Conservation (phyloP, 1,140 invertebrate genomes). For the Drosophila busckii region DNA sequence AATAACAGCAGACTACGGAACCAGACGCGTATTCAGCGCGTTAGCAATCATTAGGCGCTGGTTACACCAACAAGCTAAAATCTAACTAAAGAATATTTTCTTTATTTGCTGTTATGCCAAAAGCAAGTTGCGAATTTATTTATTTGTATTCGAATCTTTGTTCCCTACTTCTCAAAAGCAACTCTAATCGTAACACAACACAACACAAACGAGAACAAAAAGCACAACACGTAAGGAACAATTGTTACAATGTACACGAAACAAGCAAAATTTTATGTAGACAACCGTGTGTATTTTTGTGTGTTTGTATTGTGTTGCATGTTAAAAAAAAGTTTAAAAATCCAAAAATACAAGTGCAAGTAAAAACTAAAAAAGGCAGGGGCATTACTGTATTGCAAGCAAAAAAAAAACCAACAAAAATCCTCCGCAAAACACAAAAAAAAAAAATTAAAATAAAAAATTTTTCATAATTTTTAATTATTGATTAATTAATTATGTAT, state of each 20-base stretch:
- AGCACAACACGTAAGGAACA: constrained; percentile 39
- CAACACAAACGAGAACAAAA: constrained; percentile 32
- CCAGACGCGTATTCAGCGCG: constrained; percentile 34
- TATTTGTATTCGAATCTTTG: constrained; percentile 44
- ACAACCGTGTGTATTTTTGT: constrained; percentile 54
- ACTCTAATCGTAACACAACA: background rate
- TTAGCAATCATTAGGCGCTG: constrained; percentile 11
- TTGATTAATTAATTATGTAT: constrained; percentile 72
- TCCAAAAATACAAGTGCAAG: constrained; percentile 24
- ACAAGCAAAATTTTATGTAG: constrained; percentile 42
- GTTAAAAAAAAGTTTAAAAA: constrained; percentile 37
- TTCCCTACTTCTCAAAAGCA: background rate
- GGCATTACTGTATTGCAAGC: too few species aligned
- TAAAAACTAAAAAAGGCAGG: constrained; percentile 13
- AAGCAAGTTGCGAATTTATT: constrained; percentile 44
- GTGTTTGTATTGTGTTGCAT: constrained; percentile 64
- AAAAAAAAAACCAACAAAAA: constrained; percentile 20
- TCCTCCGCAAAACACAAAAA: constrained; percentile 22
- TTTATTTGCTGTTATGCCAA: constrained; percentile 20
- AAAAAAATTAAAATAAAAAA: constrained; percentile 29
- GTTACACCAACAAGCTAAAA: constrained; percentile 1
- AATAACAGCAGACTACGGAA: constrained; percentile 10
- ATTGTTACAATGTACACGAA: constrained; percentile 46
- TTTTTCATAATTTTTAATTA: constrained; percentile 69
- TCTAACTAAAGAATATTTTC: background rate